These are phyloP conservation scores for Nipponacmea schrenckii DNA, from an alignment of 2,888 invertebrate species.

Conservation along the genomic window DNA sequence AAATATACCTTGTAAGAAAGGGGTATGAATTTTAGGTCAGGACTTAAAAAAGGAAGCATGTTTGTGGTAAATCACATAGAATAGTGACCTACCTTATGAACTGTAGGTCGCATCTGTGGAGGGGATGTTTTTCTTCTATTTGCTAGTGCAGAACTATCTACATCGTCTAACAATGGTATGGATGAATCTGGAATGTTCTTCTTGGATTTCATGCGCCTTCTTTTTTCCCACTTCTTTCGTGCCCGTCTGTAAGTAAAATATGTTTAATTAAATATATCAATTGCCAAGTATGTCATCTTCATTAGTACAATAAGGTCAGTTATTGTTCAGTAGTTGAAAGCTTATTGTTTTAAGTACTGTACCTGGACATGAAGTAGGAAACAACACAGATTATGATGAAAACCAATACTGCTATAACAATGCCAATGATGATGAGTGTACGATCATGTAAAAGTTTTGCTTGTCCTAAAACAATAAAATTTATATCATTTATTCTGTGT, in stretches of 20 bases:
- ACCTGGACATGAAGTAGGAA: conserved; percentile 38
- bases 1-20: no score
- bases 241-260: conserved; percentile 29
- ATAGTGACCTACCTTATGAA: background rate
- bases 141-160: conserved; percentile 26
- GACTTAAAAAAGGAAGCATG: no score
- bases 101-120: background rate
- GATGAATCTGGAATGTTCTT: conserved; percentile 40
- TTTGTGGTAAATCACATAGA: no score
- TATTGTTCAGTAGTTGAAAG: no score
- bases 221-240: conserved; percentile 31
- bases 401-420: conserved; percentile 40
- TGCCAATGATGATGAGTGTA: conserved; percentile 41
- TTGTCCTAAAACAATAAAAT: conserved; percentile 30
- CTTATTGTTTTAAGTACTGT: background rate
- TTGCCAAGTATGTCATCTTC: background rate
- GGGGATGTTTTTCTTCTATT: background rate
- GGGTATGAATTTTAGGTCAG: no score
- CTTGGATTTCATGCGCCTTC: conserved; percentile 29
- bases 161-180: conserved; percentile 38
- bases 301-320: background rate
- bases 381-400: conserved; percentile 43
- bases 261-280: background rate
- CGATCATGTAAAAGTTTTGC: conserved; percentile 40
- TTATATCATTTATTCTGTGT: no score